Evolutionary conservation across 37 sponge, comb jelly and placozoan genomes (phyloP).

Genomic region (Spongilla lacustris): DNA sequence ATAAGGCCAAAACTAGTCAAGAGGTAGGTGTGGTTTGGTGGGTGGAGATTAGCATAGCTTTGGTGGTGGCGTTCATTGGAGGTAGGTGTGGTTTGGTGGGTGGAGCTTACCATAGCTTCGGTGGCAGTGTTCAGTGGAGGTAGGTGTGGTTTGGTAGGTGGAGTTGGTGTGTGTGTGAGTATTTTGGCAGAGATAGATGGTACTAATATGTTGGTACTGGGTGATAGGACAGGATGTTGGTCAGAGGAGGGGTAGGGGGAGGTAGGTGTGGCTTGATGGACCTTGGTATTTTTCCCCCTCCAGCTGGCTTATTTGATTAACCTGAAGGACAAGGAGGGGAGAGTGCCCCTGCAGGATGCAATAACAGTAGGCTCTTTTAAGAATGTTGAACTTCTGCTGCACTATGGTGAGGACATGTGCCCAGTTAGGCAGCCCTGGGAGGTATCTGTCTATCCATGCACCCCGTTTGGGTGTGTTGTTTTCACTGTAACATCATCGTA

Average conservation of each 20-base stretch:
- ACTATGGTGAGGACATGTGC: neutral
- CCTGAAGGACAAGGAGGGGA: neutral
- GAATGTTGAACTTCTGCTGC: neutral
- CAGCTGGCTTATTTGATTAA: neutral
- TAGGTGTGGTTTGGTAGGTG: neutral
- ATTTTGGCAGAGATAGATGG: no score
- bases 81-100: neutral
- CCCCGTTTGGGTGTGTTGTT: no score
- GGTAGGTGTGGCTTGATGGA: neutral
- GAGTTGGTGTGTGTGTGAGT: no score
- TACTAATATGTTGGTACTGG: no score
- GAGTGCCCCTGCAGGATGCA: neutral
- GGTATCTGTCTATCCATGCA: no score
- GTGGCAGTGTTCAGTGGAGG: neutral
- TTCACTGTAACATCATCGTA: no score
- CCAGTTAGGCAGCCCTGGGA: no score
- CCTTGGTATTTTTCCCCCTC: neutral
- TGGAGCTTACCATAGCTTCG: no score
- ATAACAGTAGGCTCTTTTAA: neutral
- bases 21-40: neutral
- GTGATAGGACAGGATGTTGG: neutral
- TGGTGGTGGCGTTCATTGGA: neutral
- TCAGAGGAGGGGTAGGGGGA: neutral
- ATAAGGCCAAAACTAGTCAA: neutral
- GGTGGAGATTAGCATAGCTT: no score